phyloP scores from a whole-genome alignment of 2,888 invertebrate species.

The Habroteleia sp. region DNA sequence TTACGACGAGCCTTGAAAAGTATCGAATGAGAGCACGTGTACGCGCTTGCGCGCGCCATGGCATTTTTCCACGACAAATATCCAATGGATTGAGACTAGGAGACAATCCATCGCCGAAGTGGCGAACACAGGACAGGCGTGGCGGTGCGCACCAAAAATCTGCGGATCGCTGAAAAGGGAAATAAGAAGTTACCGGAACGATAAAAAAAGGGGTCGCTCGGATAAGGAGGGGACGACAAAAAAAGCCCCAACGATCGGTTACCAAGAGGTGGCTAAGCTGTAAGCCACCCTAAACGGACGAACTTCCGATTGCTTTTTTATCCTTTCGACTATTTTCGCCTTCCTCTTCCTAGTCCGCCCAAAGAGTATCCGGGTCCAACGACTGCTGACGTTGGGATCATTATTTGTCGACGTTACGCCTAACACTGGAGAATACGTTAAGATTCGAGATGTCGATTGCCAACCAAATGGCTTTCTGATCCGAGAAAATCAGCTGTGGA shows the following conservation, averaged over 20 bases:
- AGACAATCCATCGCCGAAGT: slow-evolving; percentile 72
- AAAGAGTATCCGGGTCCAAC: slow-evolving; percentile 59
- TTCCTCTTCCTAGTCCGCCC: slow-evolving; percentile 47
- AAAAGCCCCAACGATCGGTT: slow-evolving; percentile 60
- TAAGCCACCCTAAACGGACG: slow-evolving; percentile 53
- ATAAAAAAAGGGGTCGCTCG: slow-evolving; percentile 50
- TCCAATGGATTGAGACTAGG: slow-evolving; percentile 66
- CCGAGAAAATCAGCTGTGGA: slow-evolving; percentile 61
- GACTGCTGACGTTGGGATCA: slow-evolving; percentile 73
- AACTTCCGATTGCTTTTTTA: slow-evolving; percentile 60
- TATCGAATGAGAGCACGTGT: slow-evolving; percentile 44
- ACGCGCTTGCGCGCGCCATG: slow-evolving; percentile 48
- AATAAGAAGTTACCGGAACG: slow-evolving; percentile 63
- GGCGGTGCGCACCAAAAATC: slow-evolving; percentile 72
- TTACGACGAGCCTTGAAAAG: slow-evolving; percentile 56
- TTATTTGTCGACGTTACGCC: slow-evolving; percentile 69
- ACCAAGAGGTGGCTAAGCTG: slow-evolving; percentile 57
- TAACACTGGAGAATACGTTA: slow-evolving; percentile 68
- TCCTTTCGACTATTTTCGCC: slow-evolving; percentile 54
- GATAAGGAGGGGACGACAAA: slow-evolving; percentile 45
- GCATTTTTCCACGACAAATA: slow-evolving; percentile 67
- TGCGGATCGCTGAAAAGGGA: slow-evolving; percentile 69
- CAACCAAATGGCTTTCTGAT: slow-evolving; percentile 69
- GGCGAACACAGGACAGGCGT: slow-evolving; percentile 77
- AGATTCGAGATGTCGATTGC: slow-evolving; percentile 68